phyloP scores from a whole-genome alignment of 2,113 vertebrate species.

The Hippocampus mohnikei region DNA sequence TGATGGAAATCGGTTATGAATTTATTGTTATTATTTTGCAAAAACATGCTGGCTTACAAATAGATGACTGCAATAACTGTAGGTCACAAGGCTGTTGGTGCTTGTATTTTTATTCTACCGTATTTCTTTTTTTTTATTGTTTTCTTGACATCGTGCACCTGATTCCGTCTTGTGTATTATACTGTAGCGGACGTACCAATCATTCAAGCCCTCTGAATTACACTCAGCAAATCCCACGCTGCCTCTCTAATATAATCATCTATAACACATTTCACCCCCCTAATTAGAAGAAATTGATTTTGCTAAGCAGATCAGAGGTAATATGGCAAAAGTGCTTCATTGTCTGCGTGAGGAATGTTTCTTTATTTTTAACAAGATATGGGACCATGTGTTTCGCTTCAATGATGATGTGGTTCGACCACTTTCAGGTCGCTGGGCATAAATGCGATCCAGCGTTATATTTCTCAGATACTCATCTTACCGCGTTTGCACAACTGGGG shows the following conservation, averaged over 20 bases:
- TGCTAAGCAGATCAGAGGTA: conserved; percentile 8
- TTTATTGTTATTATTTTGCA: neutral
- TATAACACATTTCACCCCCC: conserved; percentile 10
- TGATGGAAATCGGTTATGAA: neutral
- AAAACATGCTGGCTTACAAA: neutral
- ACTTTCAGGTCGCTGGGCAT: neutral
- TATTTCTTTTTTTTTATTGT: neutral
- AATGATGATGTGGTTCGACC: conserved; percentile 4
- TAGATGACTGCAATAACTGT: neutral
- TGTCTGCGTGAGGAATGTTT: neutral
- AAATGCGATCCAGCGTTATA: conserved; percentile 2
- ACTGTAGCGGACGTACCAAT: neutral
- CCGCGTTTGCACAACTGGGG: neutral
- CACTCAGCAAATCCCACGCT: conserved; percentile 6
- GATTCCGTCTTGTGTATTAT: neutral
- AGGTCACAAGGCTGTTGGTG: neutral
- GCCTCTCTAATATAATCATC: conserved; percentile 15
- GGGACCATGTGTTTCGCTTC: neutral
- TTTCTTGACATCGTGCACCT: neutral
- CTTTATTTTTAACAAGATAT: conserved; percentile 17
- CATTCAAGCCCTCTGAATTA: neutral
- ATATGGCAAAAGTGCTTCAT: conserved; percentile 5
- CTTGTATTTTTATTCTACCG: neutral
- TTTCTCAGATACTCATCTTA: neutral
- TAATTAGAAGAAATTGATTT: conserved; percentile 16